phyloP scores from a whole-genome alignment of 2,888 invertebrate genomes.

The Philereme transversata region DNA sequence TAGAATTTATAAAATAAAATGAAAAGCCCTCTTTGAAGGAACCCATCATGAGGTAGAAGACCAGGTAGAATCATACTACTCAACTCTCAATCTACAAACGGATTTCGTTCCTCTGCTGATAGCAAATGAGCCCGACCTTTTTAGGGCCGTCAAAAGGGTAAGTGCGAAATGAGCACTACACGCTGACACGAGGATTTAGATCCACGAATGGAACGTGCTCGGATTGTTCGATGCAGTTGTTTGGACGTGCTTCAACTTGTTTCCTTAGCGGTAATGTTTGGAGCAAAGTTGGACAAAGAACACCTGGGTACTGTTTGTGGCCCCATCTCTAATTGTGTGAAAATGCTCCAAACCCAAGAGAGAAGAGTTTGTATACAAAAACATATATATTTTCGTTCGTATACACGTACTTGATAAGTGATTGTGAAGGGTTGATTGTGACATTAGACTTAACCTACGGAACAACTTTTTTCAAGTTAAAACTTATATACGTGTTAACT shows the following conservation, averaged over 20 bases:
- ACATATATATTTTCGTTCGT: no score
- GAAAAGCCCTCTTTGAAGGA: no score
- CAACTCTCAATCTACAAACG: conserved; percentile 18
- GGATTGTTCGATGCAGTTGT: conserved; percentile 18
- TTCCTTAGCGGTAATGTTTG: conserved; percentile 5
- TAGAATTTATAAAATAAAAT: no score
- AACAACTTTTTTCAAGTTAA: no score
- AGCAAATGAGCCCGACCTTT: conserved; percentile 71
- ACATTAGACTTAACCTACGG: no score
- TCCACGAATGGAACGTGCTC: conserved; percentile 26
- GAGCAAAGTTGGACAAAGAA: neutral
- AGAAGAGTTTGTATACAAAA: no score
- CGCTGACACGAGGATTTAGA: conserved; percentile 37
- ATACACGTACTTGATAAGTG: no score
- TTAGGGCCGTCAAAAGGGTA: conserved; percentile 65
- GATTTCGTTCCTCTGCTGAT: conserved; percentile 43
- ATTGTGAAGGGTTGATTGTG: no score
- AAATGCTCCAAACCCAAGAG: no score
- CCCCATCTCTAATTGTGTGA: no score
- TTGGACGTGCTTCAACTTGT: conserved; percentile 7
- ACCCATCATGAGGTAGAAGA: neutral
- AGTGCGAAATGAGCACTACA: conserved; percentile 70
- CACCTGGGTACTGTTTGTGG: neutral
- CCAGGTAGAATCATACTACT: neutral
- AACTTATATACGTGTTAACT: no score